Base-by-base conservation (phyloP, 64 coral and sea anemone genomes). In the Platygyra sinensis region DNA sequence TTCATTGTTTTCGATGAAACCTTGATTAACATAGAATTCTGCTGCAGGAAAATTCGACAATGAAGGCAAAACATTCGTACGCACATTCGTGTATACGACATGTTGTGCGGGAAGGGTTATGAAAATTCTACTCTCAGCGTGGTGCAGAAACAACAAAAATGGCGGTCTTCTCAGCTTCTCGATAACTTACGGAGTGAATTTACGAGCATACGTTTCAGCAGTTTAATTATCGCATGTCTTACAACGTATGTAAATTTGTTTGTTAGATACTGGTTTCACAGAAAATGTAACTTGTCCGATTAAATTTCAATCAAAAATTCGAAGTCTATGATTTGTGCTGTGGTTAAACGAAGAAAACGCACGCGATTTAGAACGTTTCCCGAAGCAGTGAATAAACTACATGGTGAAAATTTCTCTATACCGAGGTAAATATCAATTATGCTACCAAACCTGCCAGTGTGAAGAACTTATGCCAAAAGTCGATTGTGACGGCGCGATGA, bases 281-380 rank as follows among this genome's bases (percentile, higher is more conserved):
- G 3, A 20, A 67, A 85, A 71, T 72, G 81, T 72, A 25, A 52
- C 63, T 85, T 46, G 17, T 61, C 0, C 0, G 81, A 85, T 72
- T 71, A 72, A 67, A 27, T 85, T 71, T 10, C 81, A 85, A 85
- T 85, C 81, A 69, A 72, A 83, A 80, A 10, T 19, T 61, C 27
- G 16, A 12, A 11, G 30, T 20, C 25, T 9, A 61, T 32, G 74
- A 77, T 50, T 49, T 77, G 38, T 77, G 11, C 54, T 14, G 15
- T 77, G 4, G 18, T 22, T 51, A 2, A 50, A 77, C 5, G 65
- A n/a, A 8, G 10, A 57, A 1, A 69, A 10, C 22, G 65, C 65
- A 69, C 65, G 65, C 65, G 25, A 69, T 27, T 24, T 69, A 46
- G 65, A 28, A 27, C n/a, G 11, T 27, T 69, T 9, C n/a, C 22